Evolutionary conservation across 2,113 vertebrate species (phyloP), one percentile per base, ranked within the genome.

Genomic region (Polypterus senegalus): DNA sequence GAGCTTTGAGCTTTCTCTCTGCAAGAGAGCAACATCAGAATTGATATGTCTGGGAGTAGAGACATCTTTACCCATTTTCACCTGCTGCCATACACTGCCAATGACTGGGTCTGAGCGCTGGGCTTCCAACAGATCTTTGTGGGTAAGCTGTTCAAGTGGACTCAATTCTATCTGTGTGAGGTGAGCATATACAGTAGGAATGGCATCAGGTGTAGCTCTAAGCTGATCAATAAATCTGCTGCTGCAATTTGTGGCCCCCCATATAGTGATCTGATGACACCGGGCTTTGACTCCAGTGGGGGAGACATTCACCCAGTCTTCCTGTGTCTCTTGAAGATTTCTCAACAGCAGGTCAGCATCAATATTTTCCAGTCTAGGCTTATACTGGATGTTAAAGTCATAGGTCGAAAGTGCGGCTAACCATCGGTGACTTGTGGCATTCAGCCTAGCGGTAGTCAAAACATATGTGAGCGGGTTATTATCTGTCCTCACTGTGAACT

Each of bases 221-320:
- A 61, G 4, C n/a, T 61, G 59, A 11, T 59, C 46, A 9, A 59
- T 47, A 59, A 48, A 59, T 6, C 58, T 59, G 8, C 46, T 56
- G 58, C 3, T 46, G 48, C 4, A 5, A 6, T 2, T 48, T 9
- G 58, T 44, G 4, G 11, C 10, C 6, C 4, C 44, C 3, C 8
- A 48, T 5, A 59, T 9, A 43, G 44, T 6, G 57, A 59, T 7
- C 51, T 7, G 6, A 52, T 2, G 2, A 10, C 51, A 52, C 10
- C 2, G 6, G 51, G 51, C 6, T 52, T 52, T 52, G 6, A 52
- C 10, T 52, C 51, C 51, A 6, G 9, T 2, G 8, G 6, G 10
- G 10, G 6, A 10, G 10, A 7, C 10, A 7, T 6, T 7, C 51
- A 52, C 51, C 51, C 10, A 6, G 51, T 6, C 10, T 52, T 52